Evolutionary conservation across 2,888 invertebrate species (phyloP).

Genomic region (Chironomus riparius): DNA sequence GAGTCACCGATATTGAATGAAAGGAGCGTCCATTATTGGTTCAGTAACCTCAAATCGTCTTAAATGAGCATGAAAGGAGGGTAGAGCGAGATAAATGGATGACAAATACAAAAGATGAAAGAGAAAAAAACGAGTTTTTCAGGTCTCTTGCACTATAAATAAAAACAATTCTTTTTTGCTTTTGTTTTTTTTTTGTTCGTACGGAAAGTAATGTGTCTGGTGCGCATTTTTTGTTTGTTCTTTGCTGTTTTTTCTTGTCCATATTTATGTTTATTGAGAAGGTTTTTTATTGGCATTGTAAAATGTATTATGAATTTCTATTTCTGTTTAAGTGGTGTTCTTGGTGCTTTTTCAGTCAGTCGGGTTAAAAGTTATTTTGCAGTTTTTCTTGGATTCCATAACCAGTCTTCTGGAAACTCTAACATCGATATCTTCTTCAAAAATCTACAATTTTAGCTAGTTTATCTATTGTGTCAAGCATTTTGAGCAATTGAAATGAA

Average conservation of each 20-base stretch:
- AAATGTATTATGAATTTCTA: background rate
- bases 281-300: background rate
- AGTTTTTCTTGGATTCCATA: too few species aligned
- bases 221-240: background rate
- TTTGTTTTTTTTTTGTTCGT: background rate
- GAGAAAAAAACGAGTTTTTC: constrained; percentile 1
- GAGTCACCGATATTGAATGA: background rate
- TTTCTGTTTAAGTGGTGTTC: background rate
- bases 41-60: background rate
- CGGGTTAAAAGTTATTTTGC: too few species aligned
- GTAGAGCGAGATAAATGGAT: background rate
- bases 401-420: too few species aligned
- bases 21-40: background rate
- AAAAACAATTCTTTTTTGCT: background rate
- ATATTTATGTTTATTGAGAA: background rate
- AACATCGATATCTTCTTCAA: too few species aligned
- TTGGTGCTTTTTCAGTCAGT: too few species aligned
- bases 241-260: background rate
- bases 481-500: too few species aligned
- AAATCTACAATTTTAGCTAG: too few species aligned
- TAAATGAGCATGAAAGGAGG: background rate
- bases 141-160: background rate
- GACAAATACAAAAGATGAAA: background rate
- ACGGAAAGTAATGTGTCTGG: background rate
- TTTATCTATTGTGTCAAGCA: too few species aligned